A percentile compares a stretch with the other conserved stretches of the same genome.
Evolutionary conservation across 2,113 vertebrate genomes (phyloP).

Genomic region (Oncorhynchus nerka): DNA sequence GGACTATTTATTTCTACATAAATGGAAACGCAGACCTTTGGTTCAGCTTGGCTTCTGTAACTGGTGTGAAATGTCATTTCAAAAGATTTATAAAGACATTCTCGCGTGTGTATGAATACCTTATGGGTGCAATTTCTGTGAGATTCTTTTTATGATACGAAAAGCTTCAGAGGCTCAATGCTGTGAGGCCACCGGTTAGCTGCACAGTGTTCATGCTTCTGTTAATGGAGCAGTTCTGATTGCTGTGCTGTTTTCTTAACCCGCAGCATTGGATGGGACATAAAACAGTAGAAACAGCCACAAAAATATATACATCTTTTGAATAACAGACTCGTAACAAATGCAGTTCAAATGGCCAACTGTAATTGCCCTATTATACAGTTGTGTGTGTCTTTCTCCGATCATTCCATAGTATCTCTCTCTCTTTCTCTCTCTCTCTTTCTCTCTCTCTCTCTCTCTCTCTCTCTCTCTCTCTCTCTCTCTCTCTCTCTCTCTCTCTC

Average conservation of each 20-base stretch:
- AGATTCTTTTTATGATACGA: constrained; percentile 8
- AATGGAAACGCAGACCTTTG: constrained; percentile 30
- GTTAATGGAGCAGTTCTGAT: constrained; percentile 50
- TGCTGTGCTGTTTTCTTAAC: constrained; percentile 9
- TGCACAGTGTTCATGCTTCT: constrained; percentile 17
- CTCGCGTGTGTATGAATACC: constrained; percentile 1
- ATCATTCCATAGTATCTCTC: not conserved
- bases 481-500: no score
- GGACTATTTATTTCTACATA: constrained; percentile 12
- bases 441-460: no score
- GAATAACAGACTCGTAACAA: not conserved
- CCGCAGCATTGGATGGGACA: constrained; percentile 12
- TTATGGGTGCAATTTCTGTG: not conserved
- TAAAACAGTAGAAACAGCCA: constrained; percentile 2
- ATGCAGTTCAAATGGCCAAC: constrained; percentile 8
- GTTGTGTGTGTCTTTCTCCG: not conserved
- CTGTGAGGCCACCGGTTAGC: constrained; percentile 9
- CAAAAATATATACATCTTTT: not conserved
- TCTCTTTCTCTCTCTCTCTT: no score
- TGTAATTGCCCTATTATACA: not conserved
- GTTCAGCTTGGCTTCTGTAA: constrained; percentile 27
- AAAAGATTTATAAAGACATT: constrained; percentile 2
- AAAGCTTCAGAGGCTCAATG: constrained; percentile 16
- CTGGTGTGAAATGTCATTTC: constrained; percentile 12
- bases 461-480: no score